Conservation (phyloP, 2,797 vertebrate genomes). For the Parauchenoglanis punctatus region DNA sequence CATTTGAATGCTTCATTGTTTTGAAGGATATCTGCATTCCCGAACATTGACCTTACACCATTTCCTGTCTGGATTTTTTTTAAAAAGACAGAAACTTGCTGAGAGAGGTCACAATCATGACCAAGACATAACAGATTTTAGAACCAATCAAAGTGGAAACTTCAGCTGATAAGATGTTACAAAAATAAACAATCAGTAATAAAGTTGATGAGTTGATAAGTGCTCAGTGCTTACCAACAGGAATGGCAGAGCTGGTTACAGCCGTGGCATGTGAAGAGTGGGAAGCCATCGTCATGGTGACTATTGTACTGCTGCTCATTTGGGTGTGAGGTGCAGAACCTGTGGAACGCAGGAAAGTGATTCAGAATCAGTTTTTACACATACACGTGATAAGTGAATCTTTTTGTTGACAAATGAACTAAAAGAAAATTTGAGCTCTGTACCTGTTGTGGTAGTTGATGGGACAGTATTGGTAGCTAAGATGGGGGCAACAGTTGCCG, state of each 20-base stretch:
- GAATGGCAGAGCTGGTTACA: slow-evolving; percentile 94
- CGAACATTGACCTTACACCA: not conserved
- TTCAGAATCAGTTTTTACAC: not conserved
- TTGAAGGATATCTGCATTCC: not conserved
- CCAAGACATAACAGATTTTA: no score
- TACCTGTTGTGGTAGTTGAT: slow-evolving; percentile 90
- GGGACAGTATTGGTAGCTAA: slow-evolving; percentile 93
- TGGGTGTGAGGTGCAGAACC: slow-evolving; percentile 91
- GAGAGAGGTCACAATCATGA: not conserved
- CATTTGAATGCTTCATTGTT: not conserved
- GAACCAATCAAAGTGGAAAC: not conserved
- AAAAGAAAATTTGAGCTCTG: not conserved
- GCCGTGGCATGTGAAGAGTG: slow-evolving; percentile 96
- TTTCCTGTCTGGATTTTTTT: not conserved
- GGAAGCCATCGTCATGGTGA: slow-evolving; percentile 96
- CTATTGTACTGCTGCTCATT: slow-evolving; percentile 90
- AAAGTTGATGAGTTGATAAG: not conserved
- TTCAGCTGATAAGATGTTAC: not conserved
- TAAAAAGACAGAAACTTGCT: not conserved
- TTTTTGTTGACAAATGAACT: not conserved
- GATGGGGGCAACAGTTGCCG: slow-evolving; percentile 96
- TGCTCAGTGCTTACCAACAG: slow-evolving; percentile 86
- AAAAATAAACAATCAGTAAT: not conserved
- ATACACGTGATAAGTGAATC: not conserved
- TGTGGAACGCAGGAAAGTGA: slow-evolving; percentile 56